Conservation (phyloP, 2,888 invertebrate genomes). For the Leptopilina drosophilae region DNA sequence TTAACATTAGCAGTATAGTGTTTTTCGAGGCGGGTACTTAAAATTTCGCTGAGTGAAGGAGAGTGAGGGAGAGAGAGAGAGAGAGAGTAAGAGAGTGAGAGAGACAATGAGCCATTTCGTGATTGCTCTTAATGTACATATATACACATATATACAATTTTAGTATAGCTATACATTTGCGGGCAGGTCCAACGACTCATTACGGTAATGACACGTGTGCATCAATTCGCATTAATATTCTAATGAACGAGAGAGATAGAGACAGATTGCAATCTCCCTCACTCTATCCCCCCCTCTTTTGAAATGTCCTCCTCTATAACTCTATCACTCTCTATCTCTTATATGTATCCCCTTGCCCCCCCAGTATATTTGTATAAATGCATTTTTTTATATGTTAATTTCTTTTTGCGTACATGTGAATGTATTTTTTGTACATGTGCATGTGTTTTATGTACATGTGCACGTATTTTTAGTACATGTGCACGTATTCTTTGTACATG, state of each 20-base stretch:
- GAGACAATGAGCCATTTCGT: conserved; percentile 71
- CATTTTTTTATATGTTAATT: no score
- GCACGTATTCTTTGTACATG: no score
- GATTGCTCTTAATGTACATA: conserved; percentile 73
- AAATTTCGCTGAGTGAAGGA: conserved; percentile 52
- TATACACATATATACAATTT: conserved; percentile 59
- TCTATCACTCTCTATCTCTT: no score
- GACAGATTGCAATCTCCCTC: not conserved
- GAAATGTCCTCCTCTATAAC: no score
- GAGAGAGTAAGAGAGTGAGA: conserved; percentile 44
- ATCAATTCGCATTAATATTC: conserved; percentile 76
- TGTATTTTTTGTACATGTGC: no score
- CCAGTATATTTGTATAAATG: no score
- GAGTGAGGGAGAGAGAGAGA: no score
- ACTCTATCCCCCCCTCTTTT: no score
- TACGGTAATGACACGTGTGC: conserved; percentile 76
- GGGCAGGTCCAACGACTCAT: conserved; percentile 73
- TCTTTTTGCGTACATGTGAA: no score
- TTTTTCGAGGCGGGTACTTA: conserved; percentile 55
- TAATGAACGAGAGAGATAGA: conserved; percentile 68
- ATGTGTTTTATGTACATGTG: no score
- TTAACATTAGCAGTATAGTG: not conserved
- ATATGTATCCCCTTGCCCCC: no score
- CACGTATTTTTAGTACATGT: no score
- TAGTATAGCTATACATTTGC: conserved; percentile 45